phyloP scores from a whole-genome alignment of 2,113 vertebrate species.

The Sarotherodon lohbergeri region DNA sequence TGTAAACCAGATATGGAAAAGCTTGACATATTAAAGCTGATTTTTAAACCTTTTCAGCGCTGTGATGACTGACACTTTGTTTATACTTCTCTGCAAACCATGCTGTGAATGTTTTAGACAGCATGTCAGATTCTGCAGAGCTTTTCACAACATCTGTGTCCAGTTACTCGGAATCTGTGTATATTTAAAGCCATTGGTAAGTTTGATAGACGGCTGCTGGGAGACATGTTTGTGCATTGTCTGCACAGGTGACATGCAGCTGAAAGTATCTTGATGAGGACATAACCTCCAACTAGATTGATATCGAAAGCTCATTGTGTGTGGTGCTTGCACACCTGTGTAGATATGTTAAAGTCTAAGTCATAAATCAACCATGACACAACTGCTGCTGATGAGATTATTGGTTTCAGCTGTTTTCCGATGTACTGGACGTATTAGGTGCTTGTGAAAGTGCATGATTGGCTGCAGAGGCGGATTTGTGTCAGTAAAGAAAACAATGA shows the following conservation, averaged over 20 bases:
- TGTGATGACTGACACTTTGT: slow-evolving; percentile 43
- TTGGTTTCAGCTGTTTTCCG: slow-evolving; percentile 56
- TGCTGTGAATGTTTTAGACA: slow-evolving; percentile 33
- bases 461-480: slow-evolving; percentile 13
- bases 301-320: slow-evolving; percentile 7
- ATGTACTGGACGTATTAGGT: slow-evolving; percentile 14
- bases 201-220: slow-evolving; percentile 45
- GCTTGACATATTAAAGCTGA: slow-evolving; percentile 15
- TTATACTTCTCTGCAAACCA: slow-evolving; percentile 30
- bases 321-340: slow-evolving; percentile 2
- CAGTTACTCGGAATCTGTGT: slow-evolving; percentile 20
- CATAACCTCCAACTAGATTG: slow-evolving; percentile 18
- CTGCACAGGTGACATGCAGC: slow-evolving; percentile 13
- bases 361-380: slow-evolving; percentile 52
- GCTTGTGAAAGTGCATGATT: background rate
- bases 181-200: slow-evolving; percentile 8
- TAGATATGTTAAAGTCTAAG: slow-evolving; percentile 5
- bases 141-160: slow-evolving; percentile 48
- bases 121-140: slow-evolving; percentile 30
- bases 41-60: background rate
- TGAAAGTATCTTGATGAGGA: slow-evolving; percentile 14
- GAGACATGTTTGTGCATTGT: slow-evolving; percentile 33
- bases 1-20: background rate
- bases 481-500: slow-evolving; percentile 8
- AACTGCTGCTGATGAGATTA: slow-evolving; percentile 46